A percentile compares a stretch with the other conserved stretches of the same genome.
Conservation (phyloP, 2,797 vertebrate genomes). For the Rhynchonycteris naso region DNA sequence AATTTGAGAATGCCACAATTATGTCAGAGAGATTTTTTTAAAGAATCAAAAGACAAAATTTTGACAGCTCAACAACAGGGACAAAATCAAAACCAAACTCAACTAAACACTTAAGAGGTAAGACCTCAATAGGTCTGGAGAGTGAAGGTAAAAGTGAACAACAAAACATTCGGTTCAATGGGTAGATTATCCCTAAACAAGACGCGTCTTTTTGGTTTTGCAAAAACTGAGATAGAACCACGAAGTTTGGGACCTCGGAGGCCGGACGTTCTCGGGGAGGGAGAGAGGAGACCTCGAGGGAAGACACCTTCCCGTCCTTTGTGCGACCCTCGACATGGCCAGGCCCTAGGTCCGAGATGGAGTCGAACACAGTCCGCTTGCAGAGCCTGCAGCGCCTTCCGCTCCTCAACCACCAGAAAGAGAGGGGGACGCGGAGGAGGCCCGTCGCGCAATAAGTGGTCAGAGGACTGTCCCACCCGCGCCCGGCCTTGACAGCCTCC, state of each 20-base stretch:
- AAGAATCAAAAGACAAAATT: neutral
- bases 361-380: neutral
- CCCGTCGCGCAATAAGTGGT: neutral
- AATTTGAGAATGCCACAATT: neutral
- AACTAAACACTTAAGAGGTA: neutral
- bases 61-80: neutral
- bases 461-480: neutral
- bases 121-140: neutral
- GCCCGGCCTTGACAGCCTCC: neutral
- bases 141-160: neutral
- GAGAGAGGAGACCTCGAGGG: neutral
- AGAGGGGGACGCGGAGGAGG: neutral
- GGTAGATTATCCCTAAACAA: neutral
- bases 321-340: neutral
- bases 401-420: neutral
- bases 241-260: neutral
- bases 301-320: neutral
- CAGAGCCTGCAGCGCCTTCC: neutral
- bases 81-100: neutral
- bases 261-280: neutral
- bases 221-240: neutral
- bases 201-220: neutral
- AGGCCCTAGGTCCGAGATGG: neutral
- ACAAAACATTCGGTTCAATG: neutral
- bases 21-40: neutral